Base-by-base conservation (phyloP, 1,140 invertebrate species). In the Micrasema minimum region DNA sequence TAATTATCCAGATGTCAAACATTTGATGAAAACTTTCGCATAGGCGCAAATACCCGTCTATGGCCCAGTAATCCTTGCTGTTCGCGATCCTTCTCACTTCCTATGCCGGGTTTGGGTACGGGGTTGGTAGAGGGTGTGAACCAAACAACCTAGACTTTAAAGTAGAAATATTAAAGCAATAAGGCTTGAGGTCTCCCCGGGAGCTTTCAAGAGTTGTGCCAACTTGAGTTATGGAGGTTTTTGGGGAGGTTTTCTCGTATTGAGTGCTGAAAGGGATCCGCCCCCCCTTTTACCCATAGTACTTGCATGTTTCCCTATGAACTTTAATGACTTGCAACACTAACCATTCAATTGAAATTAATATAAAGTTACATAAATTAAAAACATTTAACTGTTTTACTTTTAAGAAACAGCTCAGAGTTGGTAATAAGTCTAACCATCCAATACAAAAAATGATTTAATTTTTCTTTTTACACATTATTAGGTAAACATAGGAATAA, bases 111-210 rank as follows among this genome's bases (percentile, higher is more conserved):
- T 4, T n/a, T n/a, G 45, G 11, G 38, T 66, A 9, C 46, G 14
- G 43, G 50, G 48, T 7, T 23, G 10, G 50, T 12, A 22, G 57
- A 23, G 69, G 72, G 65, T 64, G 72, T 65, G 59, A 69, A 71
- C 43, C 61, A 50, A 61, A 38, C 68, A 71, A 62, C 69, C 69
- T 64, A 62, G 72, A 74, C 72, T 74, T 74, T 74, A 74, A 74
- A 74, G 69, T 74, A 74, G 72, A 74, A 74, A 74, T 74, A 74
- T 74, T 74, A 74, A 74, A 74, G 72, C 72, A 74, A 74, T 74
- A 74, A 74, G 72, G 72, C 72, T 71, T 71, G 72, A 71, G 72
- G 72, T 74, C 72, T 74, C 72, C 72, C 72, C 69, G 64, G 69
- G 66, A 74, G 72, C 72, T 74, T 74, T 71, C 72, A 74, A 71